phyloP scores from a whole-genome alignment of 2,797 vertebrate genomes.

The Octomys mimax region DNA sequence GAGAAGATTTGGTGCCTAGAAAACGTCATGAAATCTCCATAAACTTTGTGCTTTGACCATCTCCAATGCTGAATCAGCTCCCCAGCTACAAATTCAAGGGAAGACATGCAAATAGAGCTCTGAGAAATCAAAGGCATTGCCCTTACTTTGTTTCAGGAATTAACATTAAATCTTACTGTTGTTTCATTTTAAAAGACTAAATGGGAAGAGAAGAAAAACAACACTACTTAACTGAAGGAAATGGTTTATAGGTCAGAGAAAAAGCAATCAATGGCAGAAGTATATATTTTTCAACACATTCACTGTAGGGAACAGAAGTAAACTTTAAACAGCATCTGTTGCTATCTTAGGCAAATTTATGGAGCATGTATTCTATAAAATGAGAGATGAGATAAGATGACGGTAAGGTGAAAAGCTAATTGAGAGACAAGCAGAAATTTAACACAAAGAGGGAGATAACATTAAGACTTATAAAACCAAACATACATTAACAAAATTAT shows the following conservation, averaged over 20 bases:
- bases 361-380: slow-evolving; percentile 50
- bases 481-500: background rate
- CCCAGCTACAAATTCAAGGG: background rate
- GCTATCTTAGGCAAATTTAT: slow-evolving; percentile 67
- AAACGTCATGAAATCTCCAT: background rate
- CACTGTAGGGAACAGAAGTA: slow-evolving; percentile 7
- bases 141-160: slow-evolving; percentile 29
- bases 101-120: background rate
- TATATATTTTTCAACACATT: slow-evolving; percentile 31
- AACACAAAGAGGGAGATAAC: slow-evolving; percentile 8
- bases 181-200: slow-evolving; percentile 47
- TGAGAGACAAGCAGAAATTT: slow-evolving; percentile 64
- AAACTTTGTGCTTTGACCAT: background rate
- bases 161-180: slow-evolving; percentile 16
- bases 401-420: slow-evolving; percentile 68
- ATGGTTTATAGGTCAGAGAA: slow-evolving; percentile 21
- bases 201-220: slow-evolving; percentile 6
- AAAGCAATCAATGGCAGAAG: slow-evolving; percentile 38
- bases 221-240: slow-evolving; percentile 1
- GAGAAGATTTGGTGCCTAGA: background rate
- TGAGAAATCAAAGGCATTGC: background rate
- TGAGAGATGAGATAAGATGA: slow-evolving; percentile 39
- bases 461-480: slow-evolving; percentile 59
- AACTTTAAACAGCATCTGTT: slow-evolving; percentile 67
- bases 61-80: background rate